Conservation (phyloP, 2,888 invertebrate genomes). For the Taphrorychus bicolor region DNA sequence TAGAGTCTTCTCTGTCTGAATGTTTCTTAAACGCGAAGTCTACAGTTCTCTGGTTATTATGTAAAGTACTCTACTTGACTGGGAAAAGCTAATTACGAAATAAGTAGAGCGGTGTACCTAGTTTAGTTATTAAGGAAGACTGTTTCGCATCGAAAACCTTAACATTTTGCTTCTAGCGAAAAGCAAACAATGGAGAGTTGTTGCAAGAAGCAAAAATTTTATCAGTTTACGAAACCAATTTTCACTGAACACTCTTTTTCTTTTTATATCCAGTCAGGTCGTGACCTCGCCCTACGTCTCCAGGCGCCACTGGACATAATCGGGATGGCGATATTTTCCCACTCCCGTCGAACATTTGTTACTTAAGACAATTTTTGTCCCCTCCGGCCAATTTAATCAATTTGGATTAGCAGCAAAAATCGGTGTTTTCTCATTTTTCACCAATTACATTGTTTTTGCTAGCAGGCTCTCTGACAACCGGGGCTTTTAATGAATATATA, state of each 20-base stretch:
- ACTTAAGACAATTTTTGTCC: slow-evolving; percentile 52
- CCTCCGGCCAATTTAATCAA: slow-evolving; percentile 59
- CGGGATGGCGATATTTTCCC: slow-evolving; percentile 14
- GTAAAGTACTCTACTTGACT: too few species aligned
- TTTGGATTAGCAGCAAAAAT: slow-evolving; percentile 59
- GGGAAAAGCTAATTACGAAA: too few species aligned
- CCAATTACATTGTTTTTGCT: slow-evolving; percentile 33
- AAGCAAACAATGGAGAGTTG: too few species aligned
- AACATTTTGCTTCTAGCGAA: too few species aligned
- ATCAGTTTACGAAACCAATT: background rate
- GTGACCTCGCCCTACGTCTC: background rate
- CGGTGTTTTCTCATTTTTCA: slow-evolving; percentile 41
- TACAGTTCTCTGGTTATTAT: too few species aligned
- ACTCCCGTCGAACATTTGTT: slow-evolving; percentile 57
- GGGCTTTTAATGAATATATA: slow-evolving; percentile 31
- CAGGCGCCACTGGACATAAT: slow-evolving; percentile 18
- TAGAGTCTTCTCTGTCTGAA: too few species aligned
- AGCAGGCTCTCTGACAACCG: slow-evolving; percentile 24
- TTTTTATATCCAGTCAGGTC: background rate
- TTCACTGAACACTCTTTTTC: background rate
- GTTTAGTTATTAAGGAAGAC: too few species aligned
- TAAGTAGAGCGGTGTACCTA: too few species aligned
- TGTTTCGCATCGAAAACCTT: too few species aligned
- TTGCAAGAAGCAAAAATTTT: too few species aligned
- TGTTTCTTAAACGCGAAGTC: too few species aligned